These are phyloP conservation scores for Pocillopora meandrina DNA, from an alignment of 92 coral and sea anemone genomes.

Conservation along the genomic window DNA sequence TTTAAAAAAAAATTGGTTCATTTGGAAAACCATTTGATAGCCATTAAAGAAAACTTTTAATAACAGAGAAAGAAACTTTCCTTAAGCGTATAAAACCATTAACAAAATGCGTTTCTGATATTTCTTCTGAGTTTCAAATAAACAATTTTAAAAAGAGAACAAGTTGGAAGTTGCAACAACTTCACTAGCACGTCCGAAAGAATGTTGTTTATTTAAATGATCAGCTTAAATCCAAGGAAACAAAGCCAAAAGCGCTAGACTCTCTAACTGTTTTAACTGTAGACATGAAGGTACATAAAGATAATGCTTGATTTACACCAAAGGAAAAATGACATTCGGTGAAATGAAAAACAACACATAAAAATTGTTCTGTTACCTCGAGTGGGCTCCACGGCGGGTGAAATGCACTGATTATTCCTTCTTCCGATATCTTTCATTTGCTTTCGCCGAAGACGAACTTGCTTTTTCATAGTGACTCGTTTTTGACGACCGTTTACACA, in stretches of 20 bases:
- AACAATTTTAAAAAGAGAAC: neutral
- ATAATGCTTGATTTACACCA: neutral
- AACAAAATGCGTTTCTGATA: neutral
- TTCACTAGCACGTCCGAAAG: neutral
- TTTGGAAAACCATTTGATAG: neutral
- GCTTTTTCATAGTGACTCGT: constrained; percentile 75
- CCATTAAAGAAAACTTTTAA: neutral
- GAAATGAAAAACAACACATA: neutral
- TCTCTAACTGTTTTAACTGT: neutral
- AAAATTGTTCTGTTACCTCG: constrained; percentile 13
- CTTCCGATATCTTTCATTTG: constrained; percentile 72
- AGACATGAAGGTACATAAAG: neutral
- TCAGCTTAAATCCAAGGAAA: neutral
- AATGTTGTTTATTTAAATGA: neutral
- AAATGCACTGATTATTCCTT: neutral
- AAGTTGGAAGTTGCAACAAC: neutral
- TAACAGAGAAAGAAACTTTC: neutral
- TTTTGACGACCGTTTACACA: constrained; percentile 69
- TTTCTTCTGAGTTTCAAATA: neutral
- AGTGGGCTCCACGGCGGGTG: constrained; percentile 7
- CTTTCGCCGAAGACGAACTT: constrained; percentile 78
- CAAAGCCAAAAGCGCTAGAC: neutral
- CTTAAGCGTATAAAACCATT: neutral
- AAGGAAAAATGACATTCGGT: neutral
- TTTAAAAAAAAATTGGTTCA: neutral